These are phyloP conservation scores for Phylloscopus whistleri DNA, from an alignment of 2,113 vertebrate species.

Conservation along the genomic window DNA sequence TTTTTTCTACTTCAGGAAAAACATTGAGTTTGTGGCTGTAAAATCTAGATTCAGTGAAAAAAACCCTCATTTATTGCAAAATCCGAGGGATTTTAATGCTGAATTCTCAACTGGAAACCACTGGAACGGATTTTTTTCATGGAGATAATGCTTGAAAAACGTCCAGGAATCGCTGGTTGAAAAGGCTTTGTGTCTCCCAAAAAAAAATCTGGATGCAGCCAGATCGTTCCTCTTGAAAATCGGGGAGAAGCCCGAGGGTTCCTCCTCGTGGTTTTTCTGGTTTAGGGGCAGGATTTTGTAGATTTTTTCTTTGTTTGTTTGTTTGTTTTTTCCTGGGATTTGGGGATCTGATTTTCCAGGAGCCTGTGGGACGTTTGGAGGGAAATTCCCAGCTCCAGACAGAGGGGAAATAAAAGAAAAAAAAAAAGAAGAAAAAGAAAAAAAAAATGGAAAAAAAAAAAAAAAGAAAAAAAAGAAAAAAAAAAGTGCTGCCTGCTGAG, in stretches of 20 bases:
- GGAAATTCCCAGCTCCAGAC: neutral
- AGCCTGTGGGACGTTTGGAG: neutral
- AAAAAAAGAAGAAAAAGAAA: neutral
- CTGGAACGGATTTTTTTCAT: neutral
- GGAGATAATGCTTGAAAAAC: slow-evolving; percentile 32
- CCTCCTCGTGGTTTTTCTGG: neutral
- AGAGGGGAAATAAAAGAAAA: too few species aligned
- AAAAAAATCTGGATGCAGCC: neutral
- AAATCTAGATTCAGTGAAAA: neutral
- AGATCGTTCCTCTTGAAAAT: neutral
- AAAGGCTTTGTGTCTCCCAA: neutral
- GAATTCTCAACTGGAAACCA: neutral
- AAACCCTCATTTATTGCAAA: neutral
- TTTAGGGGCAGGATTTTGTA: neutral
- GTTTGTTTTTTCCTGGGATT: neutral
- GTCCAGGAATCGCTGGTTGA: neutral
- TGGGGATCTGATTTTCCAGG: neutral
- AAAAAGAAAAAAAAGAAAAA: too few species aligned
- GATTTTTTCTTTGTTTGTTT: too few species aligned
- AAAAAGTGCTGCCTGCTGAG: neutral
- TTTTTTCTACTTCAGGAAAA: neutral
- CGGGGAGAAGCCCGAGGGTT: neutral
- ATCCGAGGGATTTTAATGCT: neutral
- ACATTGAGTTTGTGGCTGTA: neutral
- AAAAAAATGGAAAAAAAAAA: too few species aligned